Base-by-base conservation (phyloP, 2,888 invertebrate species). In the Agrilus mali region DNA sequence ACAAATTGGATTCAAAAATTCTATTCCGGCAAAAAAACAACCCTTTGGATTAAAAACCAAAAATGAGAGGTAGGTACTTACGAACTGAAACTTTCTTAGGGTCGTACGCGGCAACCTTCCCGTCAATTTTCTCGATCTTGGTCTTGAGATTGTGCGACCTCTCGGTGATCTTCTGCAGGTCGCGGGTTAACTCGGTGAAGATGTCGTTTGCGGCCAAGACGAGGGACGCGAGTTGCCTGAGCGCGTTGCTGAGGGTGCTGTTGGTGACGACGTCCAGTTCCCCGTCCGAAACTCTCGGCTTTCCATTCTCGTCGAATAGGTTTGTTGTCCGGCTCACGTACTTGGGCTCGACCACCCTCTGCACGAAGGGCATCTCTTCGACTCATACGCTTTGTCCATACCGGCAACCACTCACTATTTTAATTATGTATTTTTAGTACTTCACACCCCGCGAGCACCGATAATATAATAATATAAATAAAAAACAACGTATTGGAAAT, bases 51-150 rank as follows among this genome's bases (percentile, higher is more conserved):
- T 17, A 17, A 17, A 17, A 17, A n/a, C n/a, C n/a, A n/a, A 4
- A 17, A 17, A 17, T 4, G 17, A 47, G 50, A 42, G 50, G 52
- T 52, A 42, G 49, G 42, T 73, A 92, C 92, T 92, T 74, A 92
- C 92, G 90, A 75, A 92, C 89, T 82, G 88, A 80, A 64, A 90
- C 86, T 69, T 82, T 82, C 74, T 87, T 89, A 47, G 92, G 89
- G 68, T 92, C 87, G 69, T 79, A 82, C 50, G 73, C 71, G 58
- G 74, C 74, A 57, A 88, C 82, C 58, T 77, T 74, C 54, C 77
- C 77, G 61, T 82, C 82, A 56, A 90, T 77, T 55, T 69, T 71
- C 55, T 73, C 73, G 55, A 92, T 75, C 63, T 82, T 80, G 44
- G 69, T 68, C 63, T 82, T 80, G 44, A 89, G 77, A 40, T 68